Conservation (phyloP, 2,888 invertebrate species). For the Nomada hirtipes region DNA sequence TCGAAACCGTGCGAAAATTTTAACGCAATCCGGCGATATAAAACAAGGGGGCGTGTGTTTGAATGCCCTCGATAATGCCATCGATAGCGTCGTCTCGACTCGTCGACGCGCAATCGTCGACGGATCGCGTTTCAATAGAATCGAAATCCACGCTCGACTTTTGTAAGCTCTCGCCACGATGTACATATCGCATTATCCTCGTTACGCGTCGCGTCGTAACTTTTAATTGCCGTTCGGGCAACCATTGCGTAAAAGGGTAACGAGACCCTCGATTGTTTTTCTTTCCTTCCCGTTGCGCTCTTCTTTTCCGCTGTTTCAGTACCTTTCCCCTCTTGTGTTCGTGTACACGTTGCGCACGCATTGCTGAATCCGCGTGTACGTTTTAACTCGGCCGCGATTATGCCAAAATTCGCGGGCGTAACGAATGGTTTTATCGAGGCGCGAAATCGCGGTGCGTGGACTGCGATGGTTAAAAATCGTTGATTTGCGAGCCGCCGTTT, state of each 20-base stretch:
- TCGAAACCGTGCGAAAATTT: conserved; percentile 39
- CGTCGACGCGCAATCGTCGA: conserved; percentile 34
- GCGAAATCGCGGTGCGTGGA: neutral
- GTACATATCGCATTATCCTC: conserved; percentile 26
- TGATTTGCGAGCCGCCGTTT: conserved; percentile 55
- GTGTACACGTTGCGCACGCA: too few relatives aligned
- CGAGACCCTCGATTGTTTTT: neutral
- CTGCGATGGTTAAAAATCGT: conserved; percentile 45
- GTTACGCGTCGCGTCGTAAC: conserved; percentile 19
- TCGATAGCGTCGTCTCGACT: conserved; percentile 23
- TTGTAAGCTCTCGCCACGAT: neutral
- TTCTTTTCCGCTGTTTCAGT: too few relatives aligned
- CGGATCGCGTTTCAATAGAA: conserved; percentile 22
- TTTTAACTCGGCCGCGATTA: conserved; percentile 32
- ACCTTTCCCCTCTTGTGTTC: neutral
- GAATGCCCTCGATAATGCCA: conserved; percentile 38
- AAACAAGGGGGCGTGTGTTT: conserved; percentile 56
- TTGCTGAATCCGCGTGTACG: neutral
- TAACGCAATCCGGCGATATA: conserved; percentile 29
- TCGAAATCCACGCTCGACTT: conserved; percentile 31
- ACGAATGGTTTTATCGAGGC: conserved; percentile 25
- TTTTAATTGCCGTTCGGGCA: conserved; percentile 37
- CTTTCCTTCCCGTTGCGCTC: neutral
- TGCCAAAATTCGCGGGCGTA: conserved; percentile 11
- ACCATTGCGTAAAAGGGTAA: conserved; percentile 7